phyloP scores from a whole-genome alignment of 2,113 vertebrate species.

The Brachionichthys hirsutus region DNA sequence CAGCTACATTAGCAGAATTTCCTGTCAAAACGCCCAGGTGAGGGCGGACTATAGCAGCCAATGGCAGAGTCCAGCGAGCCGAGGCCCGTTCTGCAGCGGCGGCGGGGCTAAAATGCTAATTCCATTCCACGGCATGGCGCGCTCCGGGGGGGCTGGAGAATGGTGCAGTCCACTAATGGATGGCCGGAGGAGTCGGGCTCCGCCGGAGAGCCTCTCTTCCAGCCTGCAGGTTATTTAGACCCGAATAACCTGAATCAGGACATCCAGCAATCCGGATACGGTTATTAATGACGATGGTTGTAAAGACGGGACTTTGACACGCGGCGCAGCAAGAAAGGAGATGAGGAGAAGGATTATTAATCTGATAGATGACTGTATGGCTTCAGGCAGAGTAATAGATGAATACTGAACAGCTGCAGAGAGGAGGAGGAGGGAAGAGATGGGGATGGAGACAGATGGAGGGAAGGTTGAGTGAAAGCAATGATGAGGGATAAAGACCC shows the following conservation, averaged over 20 bases:
- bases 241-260: constrained; percentile 65
- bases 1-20: too few species aligned
- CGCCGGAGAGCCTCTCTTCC: neutral
- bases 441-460: constrained; percentile 59
- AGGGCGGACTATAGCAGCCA: too few species aligned
- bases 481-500: constrained; percentile 57
- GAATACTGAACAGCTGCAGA: constrained; percentile 76
- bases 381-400: constrained; percentile 78
- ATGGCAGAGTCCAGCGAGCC: too few species aligned
- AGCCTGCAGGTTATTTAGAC: constrained; percentile 61
- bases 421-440: constrained; percentile 37
- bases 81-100: neutral
- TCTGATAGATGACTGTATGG: constrained; percentile 79
- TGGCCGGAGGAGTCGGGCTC: constrained; percentile 33
- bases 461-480: constrained; percentile 53
- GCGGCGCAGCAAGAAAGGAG: constrained; percentile 49
- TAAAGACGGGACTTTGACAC: constrained; percentile 70
- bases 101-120: constrained; percentile 44
- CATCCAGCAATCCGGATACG: constrained; percentile 48
- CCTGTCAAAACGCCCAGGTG: too few species aligned
- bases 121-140: constrained; percentile 17
- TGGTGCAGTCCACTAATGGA: constrained; percentile 62
- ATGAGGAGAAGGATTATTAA: constrained; percentile 71
- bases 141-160: constrained; percentile 32
- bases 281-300: constrained; percentile 67